Evolutionary conservation across 2,888 invertebrate genomes (phyloP), one percentile per base, ranked within the genome.

Genomic region (Girardia tigrina): DNA sequence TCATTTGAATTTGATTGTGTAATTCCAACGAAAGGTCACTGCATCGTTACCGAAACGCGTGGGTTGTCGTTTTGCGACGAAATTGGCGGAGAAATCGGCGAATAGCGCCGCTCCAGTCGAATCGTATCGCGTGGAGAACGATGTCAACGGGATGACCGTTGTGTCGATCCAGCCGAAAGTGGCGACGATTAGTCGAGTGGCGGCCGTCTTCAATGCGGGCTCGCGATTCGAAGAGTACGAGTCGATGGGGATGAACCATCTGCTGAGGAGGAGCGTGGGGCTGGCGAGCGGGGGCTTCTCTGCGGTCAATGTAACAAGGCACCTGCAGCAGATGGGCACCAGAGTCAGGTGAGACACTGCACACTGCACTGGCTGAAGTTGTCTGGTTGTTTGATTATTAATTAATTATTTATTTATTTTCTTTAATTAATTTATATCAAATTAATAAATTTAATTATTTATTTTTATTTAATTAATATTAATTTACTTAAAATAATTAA

Each of bases 191-290:
- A 8, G 20, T 12, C n/a, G n/a, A 56, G 56, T 56, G 23, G 56
- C 56, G n/a, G 56, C 56, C n/a, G 56, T 56, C n/a, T 56, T 56
- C n/a, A 56, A 56, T 56, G 56, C 56, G 23, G 56, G 56, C 4
- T 56, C 56, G 6, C n/a, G 56, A n/a, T n/a, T 12, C 23, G 56
- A 56, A 56, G n/a, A 56, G 20, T 23, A 56, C n/a, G 56, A 56
- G 36, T 36, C 36, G 8, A 8, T 12, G 16, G 36, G 36, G 16
- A 12, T 36, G 16, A 36, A 36, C 16, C 36, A 36, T 36, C 36
- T 36, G 16, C 16, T 36, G 36, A 8, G 36, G 12, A 36, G 36
- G 16, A 36, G 36, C 16, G 36, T 36, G 16, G 36, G 36, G 16
- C 16, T 36, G 16, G 8, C 36, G 8, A 36, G 36, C 16, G 36